Evolutionary conservation across 1,140 invertebrate genomes (phyloP).

Genomic region (Listronotus bonariensis): DNA sequence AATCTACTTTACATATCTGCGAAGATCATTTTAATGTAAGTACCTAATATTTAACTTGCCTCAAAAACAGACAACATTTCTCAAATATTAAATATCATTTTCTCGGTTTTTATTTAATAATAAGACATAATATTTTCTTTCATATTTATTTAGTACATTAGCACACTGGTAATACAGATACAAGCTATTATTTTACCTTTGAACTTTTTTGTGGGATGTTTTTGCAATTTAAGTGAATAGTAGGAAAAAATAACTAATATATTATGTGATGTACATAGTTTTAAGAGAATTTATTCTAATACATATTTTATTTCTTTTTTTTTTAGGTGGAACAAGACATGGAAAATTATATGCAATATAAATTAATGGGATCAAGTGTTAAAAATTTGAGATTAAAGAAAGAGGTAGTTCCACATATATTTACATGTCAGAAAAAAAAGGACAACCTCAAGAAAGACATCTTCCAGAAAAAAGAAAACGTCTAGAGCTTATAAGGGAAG

Average conservation of each 20-base stretch:
- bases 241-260: background rate
- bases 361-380: background rate
- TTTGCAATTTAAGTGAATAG: background rate
- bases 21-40: background rate
- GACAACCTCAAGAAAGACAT: conserved; percentile 1
- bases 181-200: background rate
- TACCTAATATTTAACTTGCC: background rate
- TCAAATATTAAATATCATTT: background rate
- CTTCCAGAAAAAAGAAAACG: conserved; percentile 3
- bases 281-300: background rate
- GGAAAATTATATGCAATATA: conserved; percentile 6
- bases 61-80: background rate
- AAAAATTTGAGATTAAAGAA: too few relatives aligned
- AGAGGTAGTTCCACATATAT: too few relatives aligned
- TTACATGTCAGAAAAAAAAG: background rate
- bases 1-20: too few relatives aligned
- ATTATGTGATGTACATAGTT: background rate
- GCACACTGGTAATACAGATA: too few relatives aligned
- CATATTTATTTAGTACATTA: too few relatives aligned
- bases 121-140: too few relatives aligned
- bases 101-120: too few relatives aligned
- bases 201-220: background rate
- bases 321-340: background rate
- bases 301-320: background rate
- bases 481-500: background rate